Conservation (phyloP, 2,797 vertebrate genomes). For the Thalassophryne amazonica region DNA sequence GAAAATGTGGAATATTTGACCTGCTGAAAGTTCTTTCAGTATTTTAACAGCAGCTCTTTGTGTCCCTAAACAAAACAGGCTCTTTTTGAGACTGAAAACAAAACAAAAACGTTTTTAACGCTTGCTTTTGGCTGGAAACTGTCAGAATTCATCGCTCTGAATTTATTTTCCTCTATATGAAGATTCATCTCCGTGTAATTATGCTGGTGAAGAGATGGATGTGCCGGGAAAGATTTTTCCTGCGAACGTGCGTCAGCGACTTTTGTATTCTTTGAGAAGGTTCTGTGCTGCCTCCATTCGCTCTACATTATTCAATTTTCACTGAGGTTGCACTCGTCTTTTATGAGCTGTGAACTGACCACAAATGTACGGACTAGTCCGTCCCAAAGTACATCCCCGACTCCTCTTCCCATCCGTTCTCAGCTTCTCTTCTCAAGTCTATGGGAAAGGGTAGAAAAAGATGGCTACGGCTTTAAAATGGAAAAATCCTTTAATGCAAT, state of each 20-base stretch:
- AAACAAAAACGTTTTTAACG: too few species aligned
- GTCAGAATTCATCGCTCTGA: conserved; percentile 53
- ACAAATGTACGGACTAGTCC: conserved; percentile 72
- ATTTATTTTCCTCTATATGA: conserved; percentile 55
- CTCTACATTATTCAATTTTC: conserved; percentile 70
- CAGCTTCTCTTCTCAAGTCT: conserved; percentile 69
- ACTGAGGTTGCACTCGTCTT: conserved; percentile 67
- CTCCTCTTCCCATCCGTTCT: conserved; percentile 62
- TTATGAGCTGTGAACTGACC: conserved; percentile 83
- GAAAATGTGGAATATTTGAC: too few species aligned
- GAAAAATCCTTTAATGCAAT: conserved; percentile 86
- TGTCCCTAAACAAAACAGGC: conserved; percentile 53
- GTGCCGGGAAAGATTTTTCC: conserved; percentile 52
- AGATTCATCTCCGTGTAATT: conserved; percentile 66
- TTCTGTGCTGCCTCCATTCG: conserved; percentile 55
- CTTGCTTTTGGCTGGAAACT: conserved; percentile 57
- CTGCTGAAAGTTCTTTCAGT: too few species aligned
- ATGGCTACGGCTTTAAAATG: conserved; percentile 79
- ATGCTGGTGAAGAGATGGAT: conserved; percentile 62
- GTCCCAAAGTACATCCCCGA: conserved; percentile 70
- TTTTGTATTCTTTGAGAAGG: conserved; percentile 56
- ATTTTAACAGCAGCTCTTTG: conserved; percentile 42
- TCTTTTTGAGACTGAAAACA: too few species aligned
- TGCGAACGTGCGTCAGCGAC: conserved; percentile 63
- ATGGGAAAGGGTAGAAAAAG: conserved; percentile 77